Evolutionary conservation across 2,113 vertebrate species (phyloP).

Genomic region (Microcebus jonahi): DNA sequence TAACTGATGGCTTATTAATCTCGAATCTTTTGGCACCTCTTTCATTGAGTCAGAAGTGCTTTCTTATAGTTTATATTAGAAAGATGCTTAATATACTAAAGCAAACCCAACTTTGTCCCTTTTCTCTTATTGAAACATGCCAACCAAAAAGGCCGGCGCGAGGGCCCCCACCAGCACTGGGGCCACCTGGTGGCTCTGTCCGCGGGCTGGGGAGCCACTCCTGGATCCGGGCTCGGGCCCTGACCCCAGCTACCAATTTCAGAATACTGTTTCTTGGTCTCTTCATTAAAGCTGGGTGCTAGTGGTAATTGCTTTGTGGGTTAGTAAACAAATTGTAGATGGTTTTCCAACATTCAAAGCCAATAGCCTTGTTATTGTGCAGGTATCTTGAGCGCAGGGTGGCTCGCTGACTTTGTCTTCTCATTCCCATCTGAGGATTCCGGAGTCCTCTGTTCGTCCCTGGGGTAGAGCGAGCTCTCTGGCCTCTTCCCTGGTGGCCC

Average conservation of each 20-base stretch:
- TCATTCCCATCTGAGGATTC: not conserved
- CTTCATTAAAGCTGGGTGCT: slow-evolving; percentile 58
- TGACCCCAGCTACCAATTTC: slow-evolving; percentile 29
- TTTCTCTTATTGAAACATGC: not conserved
- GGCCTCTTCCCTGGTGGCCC: not conserved
- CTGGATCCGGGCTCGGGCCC: fast-evolving
- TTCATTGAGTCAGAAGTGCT: not conserved
- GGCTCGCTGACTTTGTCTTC: not conserved
- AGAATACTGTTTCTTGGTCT: slow-evolving; percentile 42
- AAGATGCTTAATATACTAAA: not conserved
- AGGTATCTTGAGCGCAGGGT: not conserved
- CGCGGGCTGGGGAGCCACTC: not conserved
- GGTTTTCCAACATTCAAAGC: slow-evolving; percentile 8
- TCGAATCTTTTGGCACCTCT: not conserved
- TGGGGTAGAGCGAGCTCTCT: not conserved
- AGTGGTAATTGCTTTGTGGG: slow-evolving; percentile 34
- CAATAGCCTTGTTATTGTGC: not conserved
- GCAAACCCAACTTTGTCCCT: not conserved
- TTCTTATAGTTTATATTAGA: not conserved
- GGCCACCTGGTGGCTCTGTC: not conserved
- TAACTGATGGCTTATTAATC: not conserved
- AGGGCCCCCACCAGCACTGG: not conserved
- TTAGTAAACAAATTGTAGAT: not conserved
- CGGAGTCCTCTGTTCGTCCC: not conserved
- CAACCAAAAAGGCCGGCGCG: not conserved